phyloP scores from a whole-genome alignment of 2,113 vertebrate genomes.

The Ochotona curzoniae region DNA sequence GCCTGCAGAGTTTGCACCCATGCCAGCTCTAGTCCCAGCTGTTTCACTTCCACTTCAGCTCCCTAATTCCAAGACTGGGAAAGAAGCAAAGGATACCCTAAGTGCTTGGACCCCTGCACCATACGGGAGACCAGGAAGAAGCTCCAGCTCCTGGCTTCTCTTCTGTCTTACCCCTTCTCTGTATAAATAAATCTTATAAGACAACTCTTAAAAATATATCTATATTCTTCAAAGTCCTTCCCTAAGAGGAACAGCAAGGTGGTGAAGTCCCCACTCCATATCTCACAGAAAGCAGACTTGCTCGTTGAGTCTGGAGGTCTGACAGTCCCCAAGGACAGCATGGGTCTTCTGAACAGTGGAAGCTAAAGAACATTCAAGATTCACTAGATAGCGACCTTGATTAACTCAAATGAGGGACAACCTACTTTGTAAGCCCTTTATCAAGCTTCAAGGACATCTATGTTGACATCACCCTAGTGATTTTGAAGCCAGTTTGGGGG shows the following conservation, averaged over 20 bases:
- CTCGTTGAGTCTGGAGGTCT: neutral
- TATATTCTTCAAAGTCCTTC: constrained; percentile 24
- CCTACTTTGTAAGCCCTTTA: neutral
- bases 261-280: neutral
- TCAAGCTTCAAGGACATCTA: neutral
- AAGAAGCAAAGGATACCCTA: no score
- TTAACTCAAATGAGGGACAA: neutral
- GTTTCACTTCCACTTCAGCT: no score
- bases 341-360: neutral
- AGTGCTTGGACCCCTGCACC: no score
- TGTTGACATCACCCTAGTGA: neutral
- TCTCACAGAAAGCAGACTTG: neutral
- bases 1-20: no score
- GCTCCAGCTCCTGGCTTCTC: no score
- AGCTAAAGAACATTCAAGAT: neutral
- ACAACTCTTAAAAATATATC: no score
- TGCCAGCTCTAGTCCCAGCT: no score
- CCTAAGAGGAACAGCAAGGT: neutral
- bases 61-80: no score
- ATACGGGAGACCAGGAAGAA: no score
- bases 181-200: no score
- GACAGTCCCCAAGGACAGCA: neutral
- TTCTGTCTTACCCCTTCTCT: no score
- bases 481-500: neutral
- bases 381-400: neutral